These are phyloP conservation scores for Limnephilus marmoratus DNA, from an alignment of 2,888 invertebrate genomes.

Conservation along the genomic window DNA sequence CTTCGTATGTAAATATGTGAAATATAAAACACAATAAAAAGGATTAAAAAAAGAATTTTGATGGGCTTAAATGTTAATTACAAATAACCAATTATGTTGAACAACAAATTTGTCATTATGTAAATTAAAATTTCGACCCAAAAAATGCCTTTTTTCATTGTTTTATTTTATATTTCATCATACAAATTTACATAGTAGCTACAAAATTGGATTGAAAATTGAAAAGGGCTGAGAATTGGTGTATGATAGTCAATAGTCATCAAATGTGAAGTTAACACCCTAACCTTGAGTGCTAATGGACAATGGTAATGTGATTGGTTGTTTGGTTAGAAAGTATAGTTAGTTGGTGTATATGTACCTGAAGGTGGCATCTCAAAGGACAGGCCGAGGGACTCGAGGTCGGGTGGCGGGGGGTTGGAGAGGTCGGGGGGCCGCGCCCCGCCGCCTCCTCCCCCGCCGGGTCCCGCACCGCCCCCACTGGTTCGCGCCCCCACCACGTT, in stretches of 20 bases:
- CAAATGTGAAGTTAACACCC: background rate
- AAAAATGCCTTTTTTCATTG: no score
- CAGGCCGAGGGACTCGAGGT: conserved; percentile 84
- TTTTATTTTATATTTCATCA: no score
- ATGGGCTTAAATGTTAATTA: no score
- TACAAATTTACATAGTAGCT: background rate
- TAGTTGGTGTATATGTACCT: conserved; percentile 72
- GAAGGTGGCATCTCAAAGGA: conserved; percentile 82
- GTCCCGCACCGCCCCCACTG: conserved; percentile 78
- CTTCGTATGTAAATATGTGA: no score
- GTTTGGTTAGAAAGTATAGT: background rate
- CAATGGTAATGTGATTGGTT: background rate
- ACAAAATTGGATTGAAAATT: background rate
- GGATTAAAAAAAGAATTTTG: no score
- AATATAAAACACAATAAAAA: no score
- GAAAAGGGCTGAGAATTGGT: background rate
- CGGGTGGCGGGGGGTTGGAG: conserved; percentile 75
- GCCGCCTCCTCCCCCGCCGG: conserved; percentile 83
- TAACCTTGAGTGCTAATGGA: background rate
- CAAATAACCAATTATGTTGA: no score
- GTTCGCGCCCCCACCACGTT: conserved; percentile 92
- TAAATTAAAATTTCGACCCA: no score
- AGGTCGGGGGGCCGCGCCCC: conserved; percentile 71
- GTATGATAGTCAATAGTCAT: background rate
- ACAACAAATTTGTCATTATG: no score